phyloP scores from a whole-genome alignment of 2,797 vertebrate genomes.

The Lacerta bilineata region DNA sequence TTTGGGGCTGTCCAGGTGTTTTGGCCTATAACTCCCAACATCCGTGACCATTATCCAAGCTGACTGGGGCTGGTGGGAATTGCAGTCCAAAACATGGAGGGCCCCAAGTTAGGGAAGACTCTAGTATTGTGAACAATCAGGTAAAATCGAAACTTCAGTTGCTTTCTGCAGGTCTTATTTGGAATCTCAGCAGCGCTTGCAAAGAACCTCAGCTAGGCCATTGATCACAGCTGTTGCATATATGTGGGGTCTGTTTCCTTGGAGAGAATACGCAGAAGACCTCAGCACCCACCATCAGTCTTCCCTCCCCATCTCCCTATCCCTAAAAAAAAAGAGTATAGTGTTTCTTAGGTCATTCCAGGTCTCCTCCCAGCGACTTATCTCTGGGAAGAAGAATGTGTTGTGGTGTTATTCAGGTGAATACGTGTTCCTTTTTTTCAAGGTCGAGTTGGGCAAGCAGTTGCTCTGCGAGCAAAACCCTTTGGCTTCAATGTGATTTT shows the following conservation, averaged over 20 bases:
- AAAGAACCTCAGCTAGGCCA: slow-evolving; percentile 11
- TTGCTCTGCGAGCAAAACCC: slow-evolving; percentile 90
- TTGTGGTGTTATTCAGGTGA: slow-evolving; percentile 68
- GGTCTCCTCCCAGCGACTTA: slow-evolving; percentile 58
- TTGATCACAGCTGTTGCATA: slow-evolving; percentile 50
- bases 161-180: not conserved
- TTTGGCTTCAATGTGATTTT: slow-evolving; percentile 92
- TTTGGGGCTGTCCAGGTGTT: no score
- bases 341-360: slow-evolving; percentile 39
- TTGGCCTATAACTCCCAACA: no score
- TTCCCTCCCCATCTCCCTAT: not conserved
- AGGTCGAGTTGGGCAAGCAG: slow-evolving; percentile 93
- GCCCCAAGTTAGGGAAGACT: no score
- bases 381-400: slow-evolving; percentile 60
- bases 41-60: no score
- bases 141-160: slow-evolving; percentile 49
- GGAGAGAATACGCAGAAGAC: not conserved
- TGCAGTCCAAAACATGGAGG: no score
- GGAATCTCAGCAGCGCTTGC: not conserved
- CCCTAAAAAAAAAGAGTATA: not conserved
- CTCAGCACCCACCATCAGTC: no score
- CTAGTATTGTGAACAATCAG: not conserved
- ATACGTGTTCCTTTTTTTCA: slow-evolving; percentile 73
- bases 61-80: no score
- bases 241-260: slow-evolving; percentile 42